Evolutionary conservation across 2,888 invertebrate genomes (phyloP).

Genomic region (Meteorus cinctellus): DNA sequence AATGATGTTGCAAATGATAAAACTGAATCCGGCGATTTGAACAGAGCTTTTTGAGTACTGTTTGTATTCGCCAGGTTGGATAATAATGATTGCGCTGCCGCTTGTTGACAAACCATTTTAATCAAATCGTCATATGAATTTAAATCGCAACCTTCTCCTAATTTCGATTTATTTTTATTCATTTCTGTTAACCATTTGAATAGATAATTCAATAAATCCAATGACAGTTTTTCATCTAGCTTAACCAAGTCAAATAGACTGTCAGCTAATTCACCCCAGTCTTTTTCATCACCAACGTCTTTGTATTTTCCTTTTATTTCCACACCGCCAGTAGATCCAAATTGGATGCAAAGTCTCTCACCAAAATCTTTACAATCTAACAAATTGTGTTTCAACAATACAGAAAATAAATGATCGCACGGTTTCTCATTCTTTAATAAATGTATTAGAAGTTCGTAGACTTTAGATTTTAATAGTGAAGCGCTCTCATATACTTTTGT

Average conservation of each 20-base stretch:
- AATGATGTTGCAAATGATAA: constrained; percentile 69
- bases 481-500: constrained; percentile 58
- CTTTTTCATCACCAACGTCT: constrained; percentile 51
- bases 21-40: constrained; percentile 67
- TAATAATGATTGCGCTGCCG: constrained; percentile 66
- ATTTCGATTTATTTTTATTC: constrained; percentile 40
- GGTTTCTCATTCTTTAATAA: constrained; percentile 55
- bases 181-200: constrained; percentile 60
- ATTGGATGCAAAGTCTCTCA: constrained; percentile 57
- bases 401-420: constrained; percentile 57
- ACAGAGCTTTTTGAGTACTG: constrained; percentile 66
- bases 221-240: constrained; percentile 60
- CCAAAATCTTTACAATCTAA: constrained; percentile 57
- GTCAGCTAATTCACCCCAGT: constrained; percentile 64
- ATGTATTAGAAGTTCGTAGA: constrained; percentile 58
- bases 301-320: constrained; percentile 58
- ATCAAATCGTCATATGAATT: constrained; percentile 58
- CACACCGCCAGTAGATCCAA: constrained; percentile 64
- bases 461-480: constrained; percentile 57
- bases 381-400: constrained; percentile 57
- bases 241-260: constrained; percentile 67
- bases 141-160: constrained; percentile 44
- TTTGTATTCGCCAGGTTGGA: constrained; percentile 65
- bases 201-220: constrained; percentile 71
- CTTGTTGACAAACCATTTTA: constrained; percentile 60